Evolutionary conservation across 2,113 vertebrate species (phyloP).

Genomic region (Chaetodon trifascialis): DNA sequence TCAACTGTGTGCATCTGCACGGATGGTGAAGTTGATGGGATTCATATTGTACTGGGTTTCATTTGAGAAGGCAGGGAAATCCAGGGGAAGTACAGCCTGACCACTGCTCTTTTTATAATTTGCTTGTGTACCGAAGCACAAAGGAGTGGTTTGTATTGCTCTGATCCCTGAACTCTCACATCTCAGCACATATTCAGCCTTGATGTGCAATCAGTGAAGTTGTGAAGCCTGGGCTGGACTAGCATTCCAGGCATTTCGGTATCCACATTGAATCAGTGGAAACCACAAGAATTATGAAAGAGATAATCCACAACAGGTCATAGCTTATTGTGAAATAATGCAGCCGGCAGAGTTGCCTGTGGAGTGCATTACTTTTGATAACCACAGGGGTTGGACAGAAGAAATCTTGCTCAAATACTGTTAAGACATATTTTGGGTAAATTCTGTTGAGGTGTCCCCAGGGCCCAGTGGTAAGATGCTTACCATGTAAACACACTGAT

Average conservation of each 20-base stretch:
- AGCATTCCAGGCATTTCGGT: conserved; percentile 66
- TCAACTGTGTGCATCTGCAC: neutral
- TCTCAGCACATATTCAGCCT: conserved; percentile 67
- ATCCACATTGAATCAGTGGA: conserved; percentile 68
- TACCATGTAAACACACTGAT: neutral
- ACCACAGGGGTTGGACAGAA: neutral
- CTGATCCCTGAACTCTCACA: conserved; percentile 73
- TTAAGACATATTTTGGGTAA: neutral
- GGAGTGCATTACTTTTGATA: neutral
- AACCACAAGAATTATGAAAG: conserved; percentile 56
- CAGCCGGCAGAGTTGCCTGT: neutral
- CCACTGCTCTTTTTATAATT: conserved; percentile 8
- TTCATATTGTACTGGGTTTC: neutral
- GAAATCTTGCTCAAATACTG: too few relatives aligned
- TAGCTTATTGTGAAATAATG: too few relatives aligned
- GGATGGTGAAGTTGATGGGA: neutral
- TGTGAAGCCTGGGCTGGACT: conserved; percentile 7
- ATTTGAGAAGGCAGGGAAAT: neutral
- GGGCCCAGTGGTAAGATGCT: neutral
- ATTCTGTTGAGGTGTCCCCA: neutral
- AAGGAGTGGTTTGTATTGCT: conserved; percentile 8
- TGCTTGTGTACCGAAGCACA: conserved; percentile 46
- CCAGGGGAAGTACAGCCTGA: conserved; percentile 1
- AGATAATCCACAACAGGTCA: neutral
- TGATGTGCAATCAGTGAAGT: conserved; percentile 65